These are phyloP conservation scores for Lepisosteus osseus DNA, from an alignment of 2,113 vertebrate species.

Conservation along the genomic window DNA sequence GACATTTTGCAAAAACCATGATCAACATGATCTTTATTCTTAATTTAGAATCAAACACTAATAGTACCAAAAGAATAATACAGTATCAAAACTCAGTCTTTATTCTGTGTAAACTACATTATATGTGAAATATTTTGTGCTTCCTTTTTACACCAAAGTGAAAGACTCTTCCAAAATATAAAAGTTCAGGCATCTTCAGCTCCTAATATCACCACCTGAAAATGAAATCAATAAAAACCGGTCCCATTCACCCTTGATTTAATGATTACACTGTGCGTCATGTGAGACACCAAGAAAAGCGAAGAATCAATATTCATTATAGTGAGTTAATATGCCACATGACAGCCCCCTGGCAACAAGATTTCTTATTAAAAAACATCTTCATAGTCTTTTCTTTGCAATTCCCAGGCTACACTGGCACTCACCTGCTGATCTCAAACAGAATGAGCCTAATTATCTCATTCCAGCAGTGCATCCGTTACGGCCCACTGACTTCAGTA, in stretches of 20 bases:
- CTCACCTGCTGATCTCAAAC: slow-evolving; percentile 10
- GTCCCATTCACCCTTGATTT: slow-evolving; percentile 5
- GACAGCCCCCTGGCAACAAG: slow-evolving; percentile 11
- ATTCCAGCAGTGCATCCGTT: background rate
- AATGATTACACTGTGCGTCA: background rate
- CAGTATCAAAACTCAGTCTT: too few species aligned
- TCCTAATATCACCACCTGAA: background rate
- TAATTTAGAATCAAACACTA: too few species aligned
- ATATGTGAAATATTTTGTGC: too few species aligned
- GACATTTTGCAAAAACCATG: too few species aligned
- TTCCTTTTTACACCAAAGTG: too few species aligned
- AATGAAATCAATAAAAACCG: slow-evolving; percentile 5
- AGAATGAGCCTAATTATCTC: slow-evolving; percentile 17
- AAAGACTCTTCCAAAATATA: background rate
- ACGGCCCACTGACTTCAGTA: background rate
- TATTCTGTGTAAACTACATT: too few species aligned
- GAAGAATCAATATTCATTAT: slow-evolving; percentile 7
- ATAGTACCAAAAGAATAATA: too few species aligned
- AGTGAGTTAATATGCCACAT: too few species aligned
- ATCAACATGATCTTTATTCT: too few species aligned
- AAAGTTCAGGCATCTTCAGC: background rate
- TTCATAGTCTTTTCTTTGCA: slow-evolving; percentile 1
- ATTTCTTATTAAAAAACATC: slow-evolving; percentile 3
- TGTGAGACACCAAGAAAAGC: background rate
- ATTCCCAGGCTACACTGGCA: background rate